These are phyloP conservation scores for Dermochelys coriacea DNA, from an alignment of 2,797 vertebrate genomes.

Conservation along the genomic window DNA sequence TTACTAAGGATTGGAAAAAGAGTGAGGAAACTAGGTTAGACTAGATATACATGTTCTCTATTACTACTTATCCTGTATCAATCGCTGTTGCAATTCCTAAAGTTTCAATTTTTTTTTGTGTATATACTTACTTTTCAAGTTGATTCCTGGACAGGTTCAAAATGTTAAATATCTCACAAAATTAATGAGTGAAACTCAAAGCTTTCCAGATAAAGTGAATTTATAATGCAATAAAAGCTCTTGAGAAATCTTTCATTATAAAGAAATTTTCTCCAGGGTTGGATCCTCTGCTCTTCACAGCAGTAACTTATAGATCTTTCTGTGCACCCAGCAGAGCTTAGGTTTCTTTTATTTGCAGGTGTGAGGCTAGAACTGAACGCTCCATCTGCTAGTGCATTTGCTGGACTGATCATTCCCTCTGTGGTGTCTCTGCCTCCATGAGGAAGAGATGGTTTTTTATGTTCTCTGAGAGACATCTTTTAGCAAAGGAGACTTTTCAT, in stretches of 20 bases:
- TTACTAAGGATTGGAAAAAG: neutral
- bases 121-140: neutral
- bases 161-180: neutral
- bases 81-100: neutral
- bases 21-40: neutral
- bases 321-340: neutral
- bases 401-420: neutral
- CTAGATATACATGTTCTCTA: neutral
- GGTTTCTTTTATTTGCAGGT: neutral
- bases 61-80: neutral
- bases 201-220: neutral
- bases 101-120: neutral
- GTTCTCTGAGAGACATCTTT: no score
- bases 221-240: neutral
- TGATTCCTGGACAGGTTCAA: no score
- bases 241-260: neutral
- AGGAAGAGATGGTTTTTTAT: neutral
- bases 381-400: rapidly evolving
- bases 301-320: neutral
- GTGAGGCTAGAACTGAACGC: neutral
- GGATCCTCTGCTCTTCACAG: neutral
- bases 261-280: neutral
- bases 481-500: no score
- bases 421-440: neutral
- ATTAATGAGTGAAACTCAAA: neutral